phyloP scores from a whole-genome alignment of 2,797 vertebrate genomes.

The Myotis pilosus region DNA sequence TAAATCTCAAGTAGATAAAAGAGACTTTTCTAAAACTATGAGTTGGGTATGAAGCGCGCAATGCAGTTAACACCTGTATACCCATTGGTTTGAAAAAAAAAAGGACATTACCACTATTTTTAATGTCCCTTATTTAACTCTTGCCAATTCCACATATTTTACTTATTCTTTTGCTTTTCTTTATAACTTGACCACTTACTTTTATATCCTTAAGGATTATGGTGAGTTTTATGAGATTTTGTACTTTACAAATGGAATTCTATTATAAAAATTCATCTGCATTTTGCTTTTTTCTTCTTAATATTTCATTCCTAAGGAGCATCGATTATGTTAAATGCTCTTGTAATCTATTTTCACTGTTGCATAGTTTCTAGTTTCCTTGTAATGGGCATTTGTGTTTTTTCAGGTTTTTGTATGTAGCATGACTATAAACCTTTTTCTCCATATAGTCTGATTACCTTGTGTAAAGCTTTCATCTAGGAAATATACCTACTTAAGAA shows the following conservation, averaged over 20 bases:
- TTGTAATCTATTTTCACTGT: background rate
- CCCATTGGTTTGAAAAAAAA: background rate
- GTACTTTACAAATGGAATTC: background rate
- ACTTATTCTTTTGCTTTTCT: background rate
- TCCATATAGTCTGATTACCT: background rate
- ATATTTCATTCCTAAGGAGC: background rate
- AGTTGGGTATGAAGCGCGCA: background rate
- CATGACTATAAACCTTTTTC: background rate
- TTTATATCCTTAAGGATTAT: background rate
- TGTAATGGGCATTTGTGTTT: background rate
- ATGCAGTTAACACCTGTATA: background rate
- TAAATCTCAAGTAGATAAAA: background rate
- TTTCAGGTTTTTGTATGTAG: background rate
- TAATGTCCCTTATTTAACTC: background rate
- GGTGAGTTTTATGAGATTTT: conserved; percentile 10
- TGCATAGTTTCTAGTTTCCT: background rate
- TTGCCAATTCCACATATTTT: background rate
- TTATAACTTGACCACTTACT: background rate
- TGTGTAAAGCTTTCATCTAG: background rate
- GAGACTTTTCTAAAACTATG: background rate
- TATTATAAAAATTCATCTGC: background rate
- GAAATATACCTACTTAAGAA: background rate
- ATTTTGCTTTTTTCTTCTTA: background rate
- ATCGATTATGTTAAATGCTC: background rate
- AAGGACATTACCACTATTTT: background rate